Evolutionary conservation across 2,797 vertebrate genomes (phyloP), one percentile per base, ranked within the genome.

Genomic region (Brachyalestes nurse): DNA sequence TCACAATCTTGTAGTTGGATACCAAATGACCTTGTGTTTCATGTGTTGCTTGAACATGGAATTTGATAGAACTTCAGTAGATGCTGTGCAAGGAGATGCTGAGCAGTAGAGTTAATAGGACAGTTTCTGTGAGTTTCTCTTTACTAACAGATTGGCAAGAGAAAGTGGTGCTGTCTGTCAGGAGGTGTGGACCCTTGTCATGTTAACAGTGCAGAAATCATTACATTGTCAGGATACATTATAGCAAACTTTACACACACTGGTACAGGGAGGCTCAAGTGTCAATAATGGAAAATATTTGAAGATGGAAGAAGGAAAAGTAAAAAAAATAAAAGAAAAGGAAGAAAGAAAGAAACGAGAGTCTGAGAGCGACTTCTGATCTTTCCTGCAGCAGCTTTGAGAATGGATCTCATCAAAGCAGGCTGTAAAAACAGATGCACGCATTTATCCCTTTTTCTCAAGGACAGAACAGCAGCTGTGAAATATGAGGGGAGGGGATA

Each of bases 341-440:
- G n/a, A 19, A 8, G 17, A 58, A n/a, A 57, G 8, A 19, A 58
- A 58, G 4, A 58, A 58, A 23, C 21, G 0, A 3, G 16, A 58
- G 21, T 64, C 71, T 38, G 28, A 21, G 65, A 34, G 58, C 28
- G 19, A 77, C 79, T 70, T 57, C 47, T 75, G 57, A 81, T 81
- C 58, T 75, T n/a, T 62, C 6, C 14, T 19, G 58, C 17, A 38
- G 49, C 28, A 28, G 42, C 67, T 69, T 70, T 21, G 38, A 5
- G 60, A 57, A 55, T 5, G 3, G 61, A 82, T 25, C 21, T 73
- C 80, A 81, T 84, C 79, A 78, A 84, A 84, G n/a, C 19, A 17
- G 28, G 51, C 62, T 45, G 51, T 78, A 64, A 71, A 84, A 81
- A 81, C 58, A 81, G 61, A 66, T 67, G 67, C 42, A 42, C 47